Evolutionary conservation across 2,888 invertebrate species (phyloP).

Genomic region (Drosophila monieri): DNA sequence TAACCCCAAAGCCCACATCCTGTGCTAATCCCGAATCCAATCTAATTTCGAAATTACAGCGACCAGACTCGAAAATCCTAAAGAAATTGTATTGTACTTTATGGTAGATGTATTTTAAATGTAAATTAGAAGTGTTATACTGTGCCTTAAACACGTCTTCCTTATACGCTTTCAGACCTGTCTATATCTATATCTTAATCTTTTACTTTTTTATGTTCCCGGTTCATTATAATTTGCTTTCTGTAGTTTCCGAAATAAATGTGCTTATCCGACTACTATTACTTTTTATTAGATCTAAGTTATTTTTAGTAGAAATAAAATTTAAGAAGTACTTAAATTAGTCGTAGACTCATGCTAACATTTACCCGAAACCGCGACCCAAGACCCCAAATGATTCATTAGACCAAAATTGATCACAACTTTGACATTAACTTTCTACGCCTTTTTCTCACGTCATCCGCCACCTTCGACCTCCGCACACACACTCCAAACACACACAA

Average conservation of each 20-base stretch:
- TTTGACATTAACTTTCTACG: conserved; percentile 75
- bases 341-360: conserved; percentile 40
- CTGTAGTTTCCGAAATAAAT: conserved; percentile 35
- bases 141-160: conserved; percentile 32
- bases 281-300: conserved; percentile 2
- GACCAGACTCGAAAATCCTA: conserved; percentile 6
- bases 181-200: conserved; percentile 1
- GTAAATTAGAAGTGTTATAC: conserved; percentile 32
- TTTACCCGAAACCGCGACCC: conserved; percentile 19
- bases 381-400: conserved; percentile 34
- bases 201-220: conserved; percentile 9
- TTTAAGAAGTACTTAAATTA: conserved; percentile 15
- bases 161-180: conserved; percentile 15
- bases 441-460: conserved; percentile 70
- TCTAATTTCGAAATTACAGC: conserved; percentile 2
- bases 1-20: conserved; percentile 8
- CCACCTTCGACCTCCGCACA: conserved; percentile 44
- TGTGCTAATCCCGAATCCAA: conserved; percentile 27
- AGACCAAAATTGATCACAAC: conserved; percentile 57
- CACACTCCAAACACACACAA: conserved; percentile 30
- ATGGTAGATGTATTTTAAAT: neutral
- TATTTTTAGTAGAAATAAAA: conserved; percentile 1
- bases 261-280: conserved; percentile 3
- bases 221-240: conserved; percentile 21
- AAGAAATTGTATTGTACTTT: conserved; percentile 49